Conservation (phyloP, 2,797 vertebrate species). For the Parambassis ranga region DNA sequence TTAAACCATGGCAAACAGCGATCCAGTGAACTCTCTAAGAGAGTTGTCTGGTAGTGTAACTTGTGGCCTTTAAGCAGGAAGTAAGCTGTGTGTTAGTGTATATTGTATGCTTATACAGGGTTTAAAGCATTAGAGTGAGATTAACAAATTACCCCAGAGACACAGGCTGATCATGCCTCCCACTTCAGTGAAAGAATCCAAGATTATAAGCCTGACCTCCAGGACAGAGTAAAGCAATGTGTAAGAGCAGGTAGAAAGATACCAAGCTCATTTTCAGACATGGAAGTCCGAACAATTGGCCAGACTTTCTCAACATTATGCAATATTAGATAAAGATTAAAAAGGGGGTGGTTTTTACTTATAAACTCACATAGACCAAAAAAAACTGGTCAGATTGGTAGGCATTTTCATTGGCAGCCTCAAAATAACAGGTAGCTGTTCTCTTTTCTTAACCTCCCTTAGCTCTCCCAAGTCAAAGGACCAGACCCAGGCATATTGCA, state of each 20-base stretch:
- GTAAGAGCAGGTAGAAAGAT: slow-evolving; percentile 13
- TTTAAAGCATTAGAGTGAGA: slow-evolving; percentile 77
- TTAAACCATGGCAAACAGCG: too few species aligned
- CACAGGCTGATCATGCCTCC: slow-evolving; percentile 45
- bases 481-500: slow-evolving; percentile 11
- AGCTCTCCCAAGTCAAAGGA: slow-evolving; percentile 20
- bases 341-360: slow-evolving; percentile 25
- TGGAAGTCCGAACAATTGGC: slow-evolving; percentile 6
- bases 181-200: slow-evolving; percentile 50
- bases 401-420: slow-evolving; percentile 46
- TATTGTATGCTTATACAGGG: slow-evolving; percentile 61
- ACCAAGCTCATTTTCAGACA: slow-evolving; percentile 7
- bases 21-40: too few species aligned
- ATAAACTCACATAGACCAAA: not conserved
- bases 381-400: slow-evolving; percentile 9
- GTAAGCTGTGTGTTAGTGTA: slow-evolving; percentile 55
- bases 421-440: slow-evolving; percentile 28
- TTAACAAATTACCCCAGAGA: slow-evolving; percentile 66
- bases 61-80: slow-evolving; percentile 55
- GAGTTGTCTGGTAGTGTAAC: slow-evolving; percentile 30
- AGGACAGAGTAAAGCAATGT: slow-evolving; percentile 41
- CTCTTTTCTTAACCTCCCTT: slow-evolving; percentile 15
- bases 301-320: not conserved
- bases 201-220: slow-evolving; percentile 64
- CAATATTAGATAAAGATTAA: not conserved